A percentile compares a stretch with the other conserved stretches of the same genome.
These are phyloP conservation scores for Numida meleagris DNA, from an alignment of 2,113 vertebrate species.

Conservation along the genomic window DNA sequence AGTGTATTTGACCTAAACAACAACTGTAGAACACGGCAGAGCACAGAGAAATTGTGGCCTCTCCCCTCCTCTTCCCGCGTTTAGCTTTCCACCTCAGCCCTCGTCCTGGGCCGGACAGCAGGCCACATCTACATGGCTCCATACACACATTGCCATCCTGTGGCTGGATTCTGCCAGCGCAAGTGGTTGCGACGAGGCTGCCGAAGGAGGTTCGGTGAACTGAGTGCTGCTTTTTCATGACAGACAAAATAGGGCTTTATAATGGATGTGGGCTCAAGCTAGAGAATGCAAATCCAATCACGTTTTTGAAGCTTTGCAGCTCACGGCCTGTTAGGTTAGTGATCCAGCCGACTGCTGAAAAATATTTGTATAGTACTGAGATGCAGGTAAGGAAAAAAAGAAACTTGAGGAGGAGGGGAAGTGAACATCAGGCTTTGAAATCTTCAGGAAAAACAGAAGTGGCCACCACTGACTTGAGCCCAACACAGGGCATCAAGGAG, in stretches of 20 bases:
- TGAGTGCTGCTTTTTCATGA: fast-evolving
- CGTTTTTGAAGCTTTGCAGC: not conserved
- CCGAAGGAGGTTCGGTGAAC: not conserved
- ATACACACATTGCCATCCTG: slow-evolving; percentile 39
- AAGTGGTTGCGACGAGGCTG: not conserved
- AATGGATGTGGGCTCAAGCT: not conserved
- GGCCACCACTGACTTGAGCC: not conserved
- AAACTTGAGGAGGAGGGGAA: not conserved
- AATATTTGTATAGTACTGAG: not conserved
- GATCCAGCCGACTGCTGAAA: not conserved
- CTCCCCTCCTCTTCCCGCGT: not conserved
- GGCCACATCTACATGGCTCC: not conserved
- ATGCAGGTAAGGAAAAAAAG: not conserved
- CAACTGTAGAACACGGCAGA: not conserved
- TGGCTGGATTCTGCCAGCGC: slow-evolving; percentile 5
- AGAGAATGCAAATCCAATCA: not conserved
- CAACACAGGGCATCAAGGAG: not conserved
- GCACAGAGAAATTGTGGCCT: not conserved
- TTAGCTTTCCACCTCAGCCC: not conserved
- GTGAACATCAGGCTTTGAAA: not conserved
- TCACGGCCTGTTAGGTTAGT: not conserved
- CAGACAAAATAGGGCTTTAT: fast-evolving
- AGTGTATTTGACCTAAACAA: not conserved
- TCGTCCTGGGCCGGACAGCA: not conserved
- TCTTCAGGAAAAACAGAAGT: not conserved